A percentile compares a stretch with the other conserved stretches of the same genome.
Evolutionary conservation across 2,888 invertebrate genomes (phyloP).

Genomic region (Latrodectus hesperus): DNA sequence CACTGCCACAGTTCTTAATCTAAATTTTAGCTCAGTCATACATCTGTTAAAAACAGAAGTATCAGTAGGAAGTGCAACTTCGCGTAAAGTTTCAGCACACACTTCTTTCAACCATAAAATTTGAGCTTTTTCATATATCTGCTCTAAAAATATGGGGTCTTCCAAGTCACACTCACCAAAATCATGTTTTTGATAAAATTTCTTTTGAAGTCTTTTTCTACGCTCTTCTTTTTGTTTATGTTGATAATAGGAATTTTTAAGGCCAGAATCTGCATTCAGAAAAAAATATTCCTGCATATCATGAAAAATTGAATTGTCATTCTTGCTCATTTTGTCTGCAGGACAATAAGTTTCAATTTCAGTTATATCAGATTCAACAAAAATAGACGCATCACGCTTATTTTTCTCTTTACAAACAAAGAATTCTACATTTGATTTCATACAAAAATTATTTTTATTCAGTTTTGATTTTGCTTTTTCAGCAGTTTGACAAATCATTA

Average conservation of each 20-base stretch:
- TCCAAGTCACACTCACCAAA: background rate
- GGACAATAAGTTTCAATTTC: conserved; percentile 34
- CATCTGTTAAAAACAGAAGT: background rate
- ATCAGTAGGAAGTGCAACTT: background rate
- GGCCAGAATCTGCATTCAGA: conserved; percentile 3
- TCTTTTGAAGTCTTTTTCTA: conserved; percentile 14
- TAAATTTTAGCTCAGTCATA: background rate
- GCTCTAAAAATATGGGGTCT: background rate
- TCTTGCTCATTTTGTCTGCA: background rate
- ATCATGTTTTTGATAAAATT: conserved; percentile 10
- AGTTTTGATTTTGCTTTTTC: background rate
- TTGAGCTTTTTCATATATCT: conserved; percentile 19
- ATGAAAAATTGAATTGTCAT: background rate
- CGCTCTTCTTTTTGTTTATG: conserved; percentile 13
- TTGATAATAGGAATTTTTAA: conserved; percentile 20
- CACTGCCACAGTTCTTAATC: conserved; percentile 22
- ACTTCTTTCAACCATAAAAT: conserved; percentile 7
- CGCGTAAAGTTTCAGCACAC: background rate
- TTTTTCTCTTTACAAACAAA: conserved; percentile 24
- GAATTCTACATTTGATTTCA: conserved; percentile 17
- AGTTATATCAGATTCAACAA: background rate
- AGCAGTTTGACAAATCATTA: conserved; percentile 24
- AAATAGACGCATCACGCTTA: conserved; percentile 23
- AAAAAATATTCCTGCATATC: background rate
- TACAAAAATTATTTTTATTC: conserved; percentile 15